A percentile compares a stretch with the other conserved stretches of the same genome.
Conservation (phyloP, 2,888 invertebrate species). For the Criorhina ranunculi region DNA sequence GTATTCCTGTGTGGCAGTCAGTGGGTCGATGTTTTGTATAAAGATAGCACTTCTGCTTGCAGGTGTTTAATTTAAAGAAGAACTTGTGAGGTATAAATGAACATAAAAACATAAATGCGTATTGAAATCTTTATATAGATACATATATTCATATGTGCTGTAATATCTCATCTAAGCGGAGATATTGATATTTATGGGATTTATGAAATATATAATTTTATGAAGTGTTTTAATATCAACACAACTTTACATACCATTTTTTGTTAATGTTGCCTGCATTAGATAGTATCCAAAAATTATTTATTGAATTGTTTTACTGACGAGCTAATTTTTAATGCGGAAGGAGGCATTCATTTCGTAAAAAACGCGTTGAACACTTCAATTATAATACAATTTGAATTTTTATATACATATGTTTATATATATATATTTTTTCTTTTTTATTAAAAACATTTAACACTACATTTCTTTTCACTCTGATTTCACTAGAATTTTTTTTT, state of each 20-base stretch:
- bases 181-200: no score
- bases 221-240: background rate
- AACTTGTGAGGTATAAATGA: slow-evolving; percentile 27
- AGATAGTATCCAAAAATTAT: slow-evolving; percentile 28
- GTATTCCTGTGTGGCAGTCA: slow-evolving; percentile 60
- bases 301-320: slow-evolving; percentile 18
- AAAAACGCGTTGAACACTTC: background rate
- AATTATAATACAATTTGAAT: background rate
- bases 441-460: slow-evolving; percentile 12
- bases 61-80: slow-evolving; percentile 64
- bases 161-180: no score
- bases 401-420: background rate
- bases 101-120: background rate
- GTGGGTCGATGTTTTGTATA: slow-evolving; percentile 29
- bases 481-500: slow-evolving; percentile 19
- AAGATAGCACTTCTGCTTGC: slow-evolving; percentile 58
- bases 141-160: no score
- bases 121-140: no score
- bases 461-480: slow-evolving; percentile 28
- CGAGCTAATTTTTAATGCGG: slow-evolving; percentile 9
- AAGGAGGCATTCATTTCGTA: slow-evolving; percentile 3
- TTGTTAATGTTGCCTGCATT: slow-evolving; percentile 8
- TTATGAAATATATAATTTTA: no score
- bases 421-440: background rate
- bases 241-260: slow-evolving; percentile 24